phyloP scores from a whole-genome alignment of 2,113 vertebrate species.

The Blennius ocellaris region DNA sequence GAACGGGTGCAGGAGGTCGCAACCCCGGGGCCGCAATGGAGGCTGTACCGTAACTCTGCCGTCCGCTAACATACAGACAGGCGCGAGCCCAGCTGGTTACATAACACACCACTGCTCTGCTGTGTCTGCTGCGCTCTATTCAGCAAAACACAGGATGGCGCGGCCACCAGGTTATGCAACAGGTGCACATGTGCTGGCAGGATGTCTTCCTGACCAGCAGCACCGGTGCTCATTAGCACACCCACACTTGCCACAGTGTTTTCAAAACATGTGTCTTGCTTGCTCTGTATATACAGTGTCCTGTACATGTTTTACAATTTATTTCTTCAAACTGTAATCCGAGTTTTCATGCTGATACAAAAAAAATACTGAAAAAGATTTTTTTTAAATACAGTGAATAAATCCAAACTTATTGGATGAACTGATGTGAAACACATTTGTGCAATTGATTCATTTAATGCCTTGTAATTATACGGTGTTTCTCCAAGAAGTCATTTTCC shows the following conservation, averaged over 20 bases:
- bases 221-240: constrained; percentile 55
- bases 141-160: constrained; percentile 69
- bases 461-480: too few relatives aligned
- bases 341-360: background rate
- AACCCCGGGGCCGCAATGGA: background rate
- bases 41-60: constrained; percentile 39
- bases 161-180: constrained; percentile 81
- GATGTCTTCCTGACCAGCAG: constrained; percentile 65
- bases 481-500: too few relatives aligned
- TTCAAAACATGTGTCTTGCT: constrained; percentile 59
- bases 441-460: too few relatives aligned
- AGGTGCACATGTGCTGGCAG: constrained; percentile 82
- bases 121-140: constrained; percentile 62
- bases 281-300: background rate
- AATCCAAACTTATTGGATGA: too few relatives aligned
- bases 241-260: constrained; percentile 57
- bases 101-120: constrained; percentile 74
- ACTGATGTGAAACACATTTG: too few relatives aligned
- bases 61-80: constrained; percentile 54
- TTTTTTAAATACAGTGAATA: background rate
- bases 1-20: constrained; percentile 7
- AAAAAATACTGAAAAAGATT: background rate
- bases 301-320: background rate
- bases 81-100: constrained; percentile 72
- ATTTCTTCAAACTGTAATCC: background rate